Base-by-base conservation (phyloP, 2,113 vertebrate genomes). In the Cyprichromis sp. region DNA sequence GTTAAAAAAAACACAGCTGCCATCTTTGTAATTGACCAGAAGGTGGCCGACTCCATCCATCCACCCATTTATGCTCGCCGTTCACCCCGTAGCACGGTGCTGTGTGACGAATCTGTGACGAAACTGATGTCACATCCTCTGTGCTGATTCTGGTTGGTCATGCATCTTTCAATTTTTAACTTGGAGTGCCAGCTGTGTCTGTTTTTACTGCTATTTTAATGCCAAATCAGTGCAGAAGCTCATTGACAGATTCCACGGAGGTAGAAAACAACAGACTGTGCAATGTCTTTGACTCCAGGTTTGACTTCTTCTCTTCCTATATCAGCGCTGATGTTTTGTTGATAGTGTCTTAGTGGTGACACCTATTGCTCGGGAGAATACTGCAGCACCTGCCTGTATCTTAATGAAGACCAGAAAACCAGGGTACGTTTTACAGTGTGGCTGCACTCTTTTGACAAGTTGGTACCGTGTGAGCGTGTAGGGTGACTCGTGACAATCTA, bases 331-430 rank as follows among this genome's bases (percentile, higher is more conserved):
- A 66, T 66, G 10, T 38, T 66, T 38, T 66, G 61, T 38, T 66
- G 31, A 36, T 36, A 36, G 0, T 36, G 61, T 66, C 4, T 36
- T n/a, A 66, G 6, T 66, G 9, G 31, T 12, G 61, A 66, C 59
- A 2, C 0, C 3, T 0, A 66, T 38, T 36, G 17, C 17, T 8
- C 6, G 34, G 31, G 31, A 38, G 31, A 66, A 66, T 38, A n/a
- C 31, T 38, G 31, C 31, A 66, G 31, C 61, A 0, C 61, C 31
- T 66, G 16, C 3, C 61, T 66, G 2, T 38, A 38, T 36, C 61
- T 66, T 66, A 12, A 63, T 63, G 24, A 57, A 57, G 54, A 57
- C 24, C 4, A 76, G 71, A 47, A 76, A 76, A 47, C 21, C 24
- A 47, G 9, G 9, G 42, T 19, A 76, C 0, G 0, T 29, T 76